Evolutionary conservation across 2,888 invertebrate genomes (phyloP).

Genomic region (Eustalomyia histrio): DNA sequence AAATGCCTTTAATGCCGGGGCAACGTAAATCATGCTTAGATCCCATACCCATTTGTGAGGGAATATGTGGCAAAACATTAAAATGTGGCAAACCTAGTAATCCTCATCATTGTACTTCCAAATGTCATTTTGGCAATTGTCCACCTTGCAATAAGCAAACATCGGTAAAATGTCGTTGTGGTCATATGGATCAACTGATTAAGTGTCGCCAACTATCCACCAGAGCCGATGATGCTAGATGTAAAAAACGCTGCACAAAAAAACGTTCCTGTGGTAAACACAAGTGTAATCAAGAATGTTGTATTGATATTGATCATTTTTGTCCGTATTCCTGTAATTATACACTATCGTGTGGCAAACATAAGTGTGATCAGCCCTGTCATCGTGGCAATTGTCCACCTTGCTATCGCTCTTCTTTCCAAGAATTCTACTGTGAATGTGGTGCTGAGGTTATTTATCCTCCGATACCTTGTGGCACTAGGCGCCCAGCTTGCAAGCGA

Average conservation of each 20-base stretch:
- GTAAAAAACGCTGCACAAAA: conserved; percentile 95
- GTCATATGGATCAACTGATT: conserved; percentile 90
- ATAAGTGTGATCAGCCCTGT: conserved; percentile 93
- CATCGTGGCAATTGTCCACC: conserved; percentile 92
- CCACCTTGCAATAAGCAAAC: conserved; percentile 89
- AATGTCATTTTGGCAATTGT: conserved; percentile 86
- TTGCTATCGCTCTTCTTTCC: conserved; percentile 89
- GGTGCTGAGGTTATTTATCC: conserved; percentile 92
- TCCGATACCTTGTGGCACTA: conserved; percentile 95
- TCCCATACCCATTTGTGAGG: conserved; percentile 90
- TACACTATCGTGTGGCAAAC: conserved; percentile 91
- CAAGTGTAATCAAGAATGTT: conserved; percentile 94
- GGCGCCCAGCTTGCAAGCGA: conserved; percentile 88
- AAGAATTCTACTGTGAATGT: conserved; percentile 95
- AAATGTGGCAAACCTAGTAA: conserved; percentile 85
- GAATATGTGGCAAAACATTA: conserved; percentile 84
- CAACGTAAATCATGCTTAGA: conserved; percentile 87
- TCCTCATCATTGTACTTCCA: conserved; percentile 84
- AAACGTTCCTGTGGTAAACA: conserved; percentile 92
- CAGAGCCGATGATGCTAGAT: conserved; percentile 87
- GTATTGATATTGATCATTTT: conserved; percentile 91
- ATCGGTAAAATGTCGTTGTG: conserved; percentile 90
- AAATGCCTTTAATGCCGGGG: conserved; percentile 80
- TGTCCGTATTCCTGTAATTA: conserved; percentile 92
- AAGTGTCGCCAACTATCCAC: conserved; percentile 86